Base-by-base conservation (phyloP, 2,113 vertebrate species). In the Pundamilia nyererei region DNA sequence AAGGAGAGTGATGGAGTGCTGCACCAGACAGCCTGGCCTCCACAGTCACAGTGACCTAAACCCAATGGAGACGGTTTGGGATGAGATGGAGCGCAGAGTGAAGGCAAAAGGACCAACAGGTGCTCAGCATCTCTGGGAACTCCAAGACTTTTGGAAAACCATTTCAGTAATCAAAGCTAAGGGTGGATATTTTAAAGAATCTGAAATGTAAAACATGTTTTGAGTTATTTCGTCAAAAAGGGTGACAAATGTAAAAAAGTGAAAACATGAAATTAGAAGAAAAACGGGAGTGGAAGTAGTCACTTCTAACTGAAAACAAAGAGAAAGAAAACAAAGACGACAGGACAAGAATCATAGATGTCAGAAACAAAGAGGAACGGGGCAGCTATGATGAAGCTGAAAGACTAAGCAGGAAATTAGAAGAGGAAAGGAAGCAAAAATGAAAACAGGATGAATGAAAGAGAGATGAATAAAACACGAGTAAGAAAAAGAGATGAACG, bases 51-150 rank as follows among this genome's bases (percentile, higher is more conserved):
- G 15, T 49, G 17, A 9, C 47, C 47, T 51, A 49, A 51, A 51
- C 47, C 47, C 47, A 51, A 5, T 51, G 47, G 17, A 51, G 49
- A 51, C 1, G 8, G 17, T 51, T 51, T 51, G 49, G 49, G 17
- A 53, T 53, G 19, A 53, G 51, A 51, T 51, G 49, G 49, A 51
- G 2, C 49, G 0, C 17, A 5, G 49, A 51, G 49, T 5, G 49
- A 51, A 51, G 49, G 49, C 17, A 51, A 51, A 51, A 0, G 49
- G 17, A 0, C 49, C 49, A 51, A 51, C 49, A 51, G 4, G 49
- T 21, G n/a, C n/a, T 53, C 51, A 53, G 51, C 51, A 53, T 53
- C 51, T 53, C 9, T 53, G 51, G 19, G 51, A 53, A 53, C 9
- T 53, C 5, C 49, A 53, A 6, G n/a, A 53, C n/a, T 11, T 10